phyloP scores from a whole-genome alignment of 2,888 invertebrate species.

The Rhopalosiphum nymphaeae region DNA sequence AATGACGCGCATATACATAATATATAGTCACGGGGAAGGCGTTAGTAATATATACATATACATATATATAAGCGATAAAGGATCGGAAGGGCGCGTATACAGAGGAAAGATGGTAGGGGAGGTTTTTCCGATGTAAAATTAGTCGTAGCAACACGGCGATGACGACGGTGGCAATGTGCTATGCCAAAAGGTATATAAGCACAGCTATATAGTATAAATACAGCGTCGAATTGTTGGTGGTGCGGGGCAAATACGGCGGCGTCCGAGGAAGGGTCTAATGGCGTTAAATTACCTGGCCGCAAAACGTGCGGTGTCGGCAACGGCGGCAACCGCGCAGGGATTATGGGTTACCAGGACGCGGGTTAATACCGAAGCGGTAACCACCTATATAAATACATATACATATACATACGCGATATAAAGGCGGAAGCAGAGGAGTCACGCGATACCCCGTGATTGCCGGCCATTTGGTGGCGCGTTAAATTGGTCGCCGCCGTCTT shows the following conservation, averaged over 20 bases:
- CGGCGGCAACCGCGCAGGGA: not conserved
- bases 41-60: not conserved
- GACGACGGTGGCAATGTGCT: not conserved
- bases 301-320: constrained; percentile 32
- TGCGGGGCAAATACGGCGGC: not conserved
- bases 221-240: not conserved
- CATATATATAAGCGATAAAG: constrained; percentile 3
- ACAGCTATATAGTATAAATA: not conserved
- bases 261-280: constrained; percentile 38
- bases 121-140: constrained; percentile 53
- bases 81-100: not conserved
- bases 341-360: constrained; percentile 30
- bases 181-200: constrained; percentile 1
- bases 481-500: constrained; percentile 43
- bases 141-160: not conserved
- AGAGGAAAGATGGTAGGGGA: not conserved
- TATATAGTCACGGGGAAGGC: not conserved
- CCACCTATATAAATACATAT: not conserved
- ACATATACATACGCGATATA: not conserved
- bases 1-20: not conserved
- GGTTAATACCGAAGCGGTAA: constrained; percentile 52
- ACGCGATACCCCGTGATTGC: constrained; percentile 63
- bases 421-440: constrained; percentile 19
- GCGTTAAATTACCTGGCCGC: constrained; percentile 60
- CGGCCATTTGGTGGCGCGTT: constrained; percentile 56